These are phyloP conservation scores for Holothuria glaberrima DNA, from an alignment of 35 echinoderm and acorn worm species.

Conservation along the genomic window DNA sequence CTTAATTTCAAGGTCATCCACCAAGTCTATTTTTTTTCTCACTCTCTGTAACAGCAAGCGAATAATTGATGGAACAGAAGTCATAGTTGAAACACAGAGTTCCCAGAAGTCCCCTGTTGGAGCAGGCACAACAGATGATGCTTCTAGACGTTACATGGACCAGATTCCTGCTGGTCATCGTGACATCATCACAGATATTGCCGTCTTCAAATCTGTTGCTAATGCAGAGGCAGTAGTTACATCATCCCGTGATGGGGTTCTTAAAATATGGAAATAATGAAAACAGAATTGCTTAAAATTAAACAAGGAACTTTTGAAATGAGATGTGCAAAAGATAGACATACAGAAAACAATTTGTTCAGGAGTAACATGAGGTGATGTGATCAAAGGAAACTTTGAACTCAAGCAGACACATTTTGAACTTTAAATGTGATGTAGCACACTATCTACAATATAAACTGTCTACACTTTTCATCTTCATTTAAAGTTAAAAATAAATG, in stretches of 20 bases:
- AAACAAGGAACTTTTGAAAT: too few relatives aligned
- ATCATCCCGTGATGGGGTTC: constrained; percentile 85
- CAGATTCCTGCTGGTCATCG: constrained; percentile 86
- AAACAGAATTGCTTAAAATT: not conserved
- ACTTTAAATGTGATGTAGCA: too few relatives aligned
- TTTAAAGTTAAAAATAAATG: too few relatives aligned
- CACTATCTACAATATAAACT: too few relatives aligned
- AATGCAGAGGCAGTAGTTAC: constrained; percentile 72
- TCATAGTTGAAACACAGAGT: constrained; percentile 83
- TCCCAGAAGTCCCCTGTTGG: constrained; percentile 37
- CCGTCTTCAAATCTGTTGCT: constrained; percentile 69
- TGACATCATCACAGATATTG: constrained; percentile 82
- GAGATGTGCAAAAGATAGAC: too few relatives aligned
- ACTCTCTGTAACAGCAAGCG: constrained; percentile 48
- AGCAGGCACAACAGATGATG: constrained; percentile 49
- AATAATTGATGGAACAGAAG: constrained; percentile 90
- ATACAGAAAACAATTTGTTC: not conserved
- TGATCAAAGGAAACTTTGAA: too few relatives aligned
- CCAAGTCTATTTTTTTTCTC: too few relatives aligned
- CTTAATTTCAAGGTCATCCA: too few relatives aligned
- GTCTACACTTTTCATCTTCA: too few relatives aligned
- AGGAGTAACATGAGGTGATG: not conserved
- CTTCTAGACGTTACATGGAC: constrained; percentile 63
- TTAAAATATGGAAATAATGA: constrained; percentile 97
- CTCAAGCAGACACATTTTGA: too few relatives aligned